A percentile compares a stretch with the other conserved stretches of the same genome.
These are phyloP conservation scores for Pollicipes pollicipes DNA, from an alignment of 1,140 invertebrate genomes.

Conservation along the genomic window DNA sequence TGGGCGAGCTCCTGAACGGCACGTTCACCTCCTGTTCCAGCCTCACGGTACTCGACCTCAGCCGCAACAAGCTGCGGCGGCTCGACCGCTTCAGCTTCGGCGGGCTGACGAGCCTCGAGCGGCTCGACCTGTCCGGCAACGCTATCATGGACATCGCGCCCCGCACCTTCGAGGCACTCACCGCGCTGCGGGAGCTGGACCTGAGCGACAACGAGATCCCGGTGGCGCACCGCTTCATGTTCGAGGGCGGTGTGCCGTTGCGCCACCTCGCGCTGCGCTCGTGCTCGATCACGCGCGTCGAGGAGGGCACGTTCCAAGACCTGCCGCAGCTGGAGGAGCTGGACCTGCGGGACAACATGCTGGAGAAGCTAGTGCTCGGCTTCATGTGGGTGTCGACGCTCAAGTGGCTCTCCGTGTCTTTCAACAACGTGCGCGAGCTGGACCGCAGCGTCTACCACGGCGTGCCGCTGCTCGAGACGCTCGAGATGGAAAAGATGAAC, in stretches of 20 bases:
- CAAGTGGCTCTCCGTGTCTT: slow-evolving; percentile 39
- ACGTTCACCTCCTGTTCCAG: slow-evolving; percentile 15
- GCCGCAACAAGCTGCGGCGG: slow-evolving; percentile 17
- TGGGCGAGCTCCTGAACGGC: slow-evolving; percentile 15
- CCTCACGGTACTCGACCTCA: slow-evolving; percentile 15
- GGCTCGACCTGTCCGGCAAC: slow-evolving; percentile 29
- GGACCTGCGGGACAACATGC: slow-evolving; percentile 49
- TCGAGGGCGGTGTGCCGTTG: slow-evolving; percentile 39
- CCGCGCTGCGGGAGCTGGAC: slow-evolving; percentile 35
- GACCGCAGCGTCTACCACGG: slow-evolving; percentile 47
- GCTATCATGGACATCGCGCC: slow-evolving; percentile 37
- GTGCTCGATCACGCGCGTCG: slow-evolving; percentile 40
- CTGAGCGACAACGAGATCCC: slow-evolving; percentile 36
- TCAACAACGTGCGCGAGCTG: slow-evolving; percentile 46
- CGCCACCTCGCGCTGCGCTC: slow-evolving; percentile 38
- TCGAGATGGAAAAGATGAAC: slow-evolving; percentile 37
- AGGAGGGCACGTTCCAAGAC: slow-evolving; percentile 41
- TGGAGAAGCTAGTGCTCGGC: slow-evolving; percentile 48
- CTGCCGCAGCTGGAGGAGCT: slow-evolving; percentile 46
- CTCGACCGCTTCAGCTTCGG: slow-evolving; percentile 17
- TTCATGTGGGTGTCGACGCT: slow-evolving; percentile 37
- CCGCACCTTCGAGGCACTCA: slow-evolving; percentile 22
- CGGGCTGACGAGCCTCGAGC: slow-evolving; percentile 14
- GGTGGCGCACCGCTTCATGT: slow-evolving; percentile 29
- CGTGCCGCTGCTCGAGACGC: slow-evolving; percentile 48